phyloP scores from a whole-genome alignment of 2,113 vertebrate genomes.

The Merops nubicus region DNA sequence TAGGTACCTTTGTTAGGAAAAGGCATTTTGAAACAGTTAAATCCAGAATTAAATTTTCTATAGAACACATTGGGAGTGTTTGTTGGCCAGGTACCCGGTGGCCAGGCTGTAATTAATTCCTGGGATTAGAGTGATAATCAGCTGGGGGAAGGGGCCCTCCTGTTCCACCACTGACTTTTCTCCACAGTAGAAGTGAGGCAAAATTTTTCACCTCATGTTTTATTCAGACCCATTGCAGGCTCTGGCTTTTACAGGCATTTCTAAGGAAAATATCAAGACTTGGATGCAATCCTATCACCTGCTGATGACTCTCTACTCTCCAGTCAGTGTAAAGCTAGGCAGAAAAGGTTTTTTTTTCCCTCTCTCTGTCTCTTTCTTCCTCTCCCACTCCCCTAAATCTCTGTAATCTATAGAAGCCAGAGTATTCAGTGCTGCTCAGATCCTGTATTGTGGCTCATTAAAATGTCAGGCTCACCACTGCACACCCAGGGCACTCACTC shows the following conservation, averaged over 20 bases:
- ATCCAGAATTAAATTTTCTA: not conserved
- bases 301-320: not conserved
- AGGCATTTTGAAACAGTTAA: not conserved
- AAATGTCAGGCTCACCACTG: constrained; percentile 27
- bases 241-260: not conserved
- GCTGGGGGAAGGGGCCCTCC: not conserved
- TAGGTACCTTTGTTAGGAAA: not conserved
- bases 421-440: not conserved
- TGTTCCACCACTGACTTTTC: not conserved
- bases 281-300: constrained; percentile 10
- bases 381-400: not conserved
- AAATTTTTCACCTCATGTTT: not conserved
- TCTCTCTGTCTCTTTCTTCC: not conserved
- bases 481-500: not conserved
- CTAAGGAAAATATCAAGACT: not conserved
- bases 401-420: not conserved
- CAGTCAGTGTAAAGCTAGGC: not conserved
- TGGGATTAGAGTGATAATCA: not conserved
- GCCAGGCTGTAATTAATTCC: not conserved
- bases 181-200: not conserved
- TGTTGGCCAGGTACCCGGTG: not conserved
- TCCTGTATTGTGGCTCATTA: not conserved
- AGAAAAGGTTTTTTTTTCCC: not conserved
- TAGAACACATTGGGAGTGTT: not conserved
- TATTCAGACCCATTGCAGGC: not conserved